Base-by-base conservation (phyloP, 2,888 invertebrate species). In the Pharmacophagus antenor region DNA sequence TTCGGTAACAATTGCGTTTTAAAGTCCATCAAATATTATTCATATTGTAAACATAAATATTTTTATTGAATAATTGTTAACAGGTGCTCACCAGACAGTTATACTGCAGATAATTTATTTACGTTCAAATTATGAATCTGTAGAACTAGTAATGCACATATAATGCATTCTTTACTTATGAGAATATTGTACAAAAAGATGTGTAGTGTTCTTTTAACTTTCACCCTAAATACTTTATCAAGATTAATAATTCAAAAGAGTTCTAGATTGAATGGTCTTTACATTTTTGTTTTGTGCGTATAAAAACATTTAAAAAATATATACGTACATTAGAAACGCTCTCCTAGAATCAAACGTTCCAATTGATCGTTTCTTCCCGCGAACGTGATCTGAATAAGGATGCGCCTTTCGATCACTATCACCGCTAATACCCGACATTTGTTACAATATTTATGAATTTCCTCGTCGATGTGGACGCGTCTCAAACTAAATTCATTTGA, bases 381-480 rank as follows among this genome's bases (percentile, higher is more conserved):
- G 41, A 37, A 61, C 61, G 61, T 61, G 61, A 61, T 47, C 42
- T n/a, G 61, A 17, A 8, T 61, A n/a, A 22, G 25, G 48, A 53
- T 41, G 27, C 25, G 50, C 25, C 15, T 18, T 23, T 21, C 56
- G 41, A 61, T 61, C 52, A 61, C 61, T 52, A 61, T 61, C 61
- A 61, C 52, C 18, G 42, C 52, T 61, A 61, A 52, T 53, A 56
- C 52, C 31, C 21, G 56, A 41, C 61, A 55, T 56, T 56, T 41
- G 56, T 56, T 61, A 53, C 56, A 56, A 61, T 61, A 56, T 61
- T 60, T 60, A 60, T 60, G 60, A 55, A 60, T 61, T 61, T 56
- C 56, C 55, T 51, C 49, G 8, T 55, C 21, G 42, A 21, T n/a
- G 27, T 61, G 56, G 47, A 56, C 52, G 41, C 18, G 18, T 41